Evolutionary conservation across 2,797 vertebrate genomes (phyloP), one percentile per base, ranked within the genome.

Genomic region (Serranus cabrilla): DNA sequence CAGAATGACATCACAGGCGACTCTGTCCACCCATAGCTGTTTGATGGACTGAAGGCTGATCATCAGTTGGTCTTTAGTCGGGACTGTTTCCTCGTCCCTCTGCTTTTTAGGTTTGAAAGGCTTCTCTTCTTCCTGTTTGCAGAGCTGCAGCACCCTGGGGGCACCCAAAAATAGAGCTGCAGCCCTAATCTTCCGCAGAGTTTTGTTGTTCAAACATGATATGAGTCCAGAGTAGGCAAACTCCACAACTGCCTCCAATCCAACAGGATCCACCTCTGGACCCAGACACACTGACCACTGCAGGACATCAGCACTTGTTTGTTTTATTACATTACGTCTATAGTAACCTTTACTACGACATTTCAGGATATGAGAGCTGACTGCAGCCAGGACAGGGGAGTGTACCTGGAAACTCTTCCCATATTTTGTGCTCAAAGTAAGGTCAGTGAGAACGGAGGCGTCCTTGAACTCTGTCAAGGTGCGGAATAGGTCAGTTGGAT

Each of bases 221-320:
- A 94, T 79, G 11, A 34, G 37, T 47, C 95, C 95, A 20, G 90
- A 88, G 81, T 96, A 96, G 27, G 95, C 93, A 70, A 96, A 95
- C 31, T 95, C 92, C 68, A 95, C 71, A 21, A 95, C 62, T 1
- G 91, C 93, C 21, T 81, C 77, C 43, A 96, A 58, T 18, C 94
- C 94, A 21, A 57, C 56, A 73, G 3, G 16, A 55, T 87, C 76
- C 52, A 93, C 87, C 2, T 86, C 88, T 51, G 78, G 73, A 61
- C 62, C 80, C 31, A 92, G 25, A 61, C 1, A 58, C 10, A 89
- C 0, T 0, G 68, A 76, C 69, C 83, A 87, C 54, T 2, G 61
- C 11, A 39, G 20, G 27, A 59, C 8, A 45, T 59, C 46, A 4
- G 11, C 12, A 7, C 52, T 25, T 12, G 18, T 11, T 11, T 58